phyloP scores from a whole-genome alignment of 2,113 vertebrate species.

The Typhlomys cinereus region DNA sequence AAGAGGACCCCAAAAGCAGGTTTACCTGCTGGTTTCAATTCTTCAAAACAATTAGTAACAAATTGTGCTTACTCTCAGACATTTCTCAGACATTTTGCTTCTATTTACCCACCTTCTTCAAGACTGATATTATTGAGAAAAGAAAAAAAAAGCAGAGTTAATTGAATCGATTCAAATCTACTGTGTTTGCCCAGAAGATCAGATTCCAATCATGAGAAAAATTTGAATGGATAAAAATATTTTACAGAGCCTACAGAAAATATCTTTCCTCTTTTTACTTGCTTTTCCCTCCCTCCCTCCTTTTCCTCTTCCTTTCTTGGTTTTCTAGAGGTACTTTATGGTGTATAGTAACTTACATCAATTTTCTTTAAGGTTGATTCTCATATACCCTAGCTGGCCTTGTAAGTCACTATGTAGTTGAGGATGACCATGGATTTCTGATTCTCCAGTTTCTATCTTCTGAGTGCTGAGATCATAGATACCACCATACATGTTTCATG shows the following conservation, averaged over 20 bases:
- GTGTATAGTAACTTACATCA: background rate
- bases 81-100: background rate
- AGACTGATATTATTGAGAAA: background rate
- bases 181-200: background rate
- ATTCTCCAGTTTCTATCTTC: background rate
- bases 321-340: background rate
- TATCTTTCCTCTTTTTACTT: background rate
- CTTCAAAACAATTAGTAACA: background rate
- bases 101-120: background rate
- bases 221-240: background rate
- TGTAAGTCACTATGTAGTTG: background rate
- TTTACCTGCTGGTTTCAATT: background rate
- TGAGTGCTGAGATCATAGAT: background rate
- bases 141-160: background rate
- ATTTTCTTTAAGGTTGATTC: background rate
- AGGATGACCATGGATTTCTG: background rate
- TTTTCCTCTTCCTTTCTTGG: background rate
- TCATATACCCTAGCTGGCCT: background rate
- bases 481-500: background rate
- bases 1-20: background rate
- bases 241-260: constrained; percentile 29
- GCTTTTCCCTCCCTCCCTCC: no score
- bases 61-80: background rate
- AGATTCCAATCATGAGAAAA: constrained; percentile 25
- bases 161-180: background rate